Percentiles rank a stretch among this genome's conserved stretches.
Conservation (phyloP, 2,888 invertebrate genomes). For the Folsomia candida region DNA sequence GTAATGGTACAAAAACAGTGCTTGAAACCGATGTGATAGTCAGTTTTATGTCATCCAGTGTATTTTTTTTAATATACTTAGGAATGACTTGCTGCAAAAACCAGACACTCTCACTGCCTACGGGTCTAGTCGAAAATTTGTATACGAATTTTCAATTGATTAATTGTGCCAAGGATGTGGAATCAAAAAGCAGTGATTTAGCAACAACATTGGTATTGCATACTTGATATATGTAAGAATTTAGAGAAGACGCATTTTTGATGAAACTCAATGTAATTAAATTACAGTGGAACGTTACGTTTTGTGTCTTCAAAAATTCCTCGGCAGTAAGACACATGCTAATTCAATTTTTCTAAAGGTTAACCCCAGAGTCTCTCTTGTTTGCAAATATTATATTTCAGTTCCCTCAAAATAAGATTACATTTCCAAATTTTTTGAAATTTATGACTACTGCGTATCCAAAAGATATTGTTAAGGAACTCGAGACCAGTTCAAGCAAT, state of each 20-base stretch:
- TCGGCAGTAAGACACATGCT: constrained; percentile 21
- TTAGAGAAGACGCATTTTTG: not conserved
- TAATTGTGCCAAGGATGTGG: constrained; percentile 1
- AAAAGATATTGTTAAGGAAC: constrained; percentile 1
- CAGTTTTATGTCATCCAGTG: too few species aligned
- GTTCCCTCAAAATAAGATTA: constrained; percentile 19
- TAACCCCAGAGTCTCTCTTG: too few species aligned
- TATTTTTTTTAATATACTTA: too few species aligned
- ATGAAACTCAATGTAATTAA: not conserved
- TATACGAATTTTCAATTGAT: not conserved
- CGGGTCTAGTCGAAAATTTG: constrained; percentile 5
- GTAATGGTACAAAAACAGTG: too few species aligned
- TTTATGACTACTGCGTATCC: constrained; percentile 24
- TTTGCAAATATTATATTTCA: too few species aligned
- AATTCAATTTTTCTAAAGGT: not conserved
- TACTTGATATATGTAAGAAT: not conserved
- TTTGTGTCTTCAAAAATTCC: constrained; percentile 22
- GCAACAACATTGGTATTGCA: constrained; percentile 20
- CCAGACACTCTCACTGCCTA: constrained; percentile 17
- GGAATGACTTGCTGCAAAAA: constrained; percentile 25
- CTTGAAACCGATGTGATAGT: too few species aligned
- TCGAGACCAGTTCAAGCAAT: constrained; percentile 7
- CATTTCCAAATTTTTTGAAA: constrained; percentile 15
- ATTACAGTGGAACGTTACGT: constrained; percentile 24
- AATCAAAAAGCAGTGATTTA: constrained; percentile 17